Evolutionary conservation across 2,797 vertebrate genomes (phyloP), one percentile per base, ranked within the genome.

Genomic region (Margarornis squamiger): DNA sequence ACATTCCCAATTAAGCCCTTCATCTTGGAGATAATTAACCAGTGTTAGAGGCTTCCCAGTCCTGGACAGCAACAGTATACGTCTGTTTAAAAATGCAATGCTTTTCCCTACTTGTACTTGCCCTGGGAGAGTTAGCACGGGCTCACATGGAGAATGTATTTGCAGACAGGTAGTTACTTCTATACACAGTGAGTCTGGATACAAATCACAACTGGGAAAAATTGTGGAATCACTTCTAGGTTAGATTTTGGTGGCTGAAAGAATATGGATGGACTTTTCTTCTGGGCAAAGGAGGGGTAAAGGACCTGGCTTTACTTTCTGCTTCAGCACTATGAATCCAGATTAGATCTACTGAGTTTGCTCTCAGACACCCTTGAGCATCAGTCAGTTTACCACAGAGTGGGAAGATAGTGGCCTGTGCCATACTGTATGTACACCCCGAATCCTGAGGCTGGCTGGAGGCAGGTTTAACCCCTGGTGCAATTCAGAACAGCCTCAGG

Each of bases 1-100:
- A 94, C 95, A 86, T 81, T 91, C 94, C 95, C 80, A 97, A 96
- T 97, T 95, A 94, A 91, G 41, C 85, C 90, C 82, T 92, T 94
- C 89, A 81, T 96, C 83, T 43, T 32, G 63, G 86, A 95, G 95
- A 87, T 97, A 96, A 94, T 96, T 96, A 97, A 82, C 76, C 87
- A 95, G 71, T 89, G 70, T 92, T 94, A 94, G 77, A 96, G 48
- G 36, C 51, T 95, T 95, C 86, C 82, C 87, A 90, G 87, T 75
- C 51, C 93, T 86, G 94, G 95, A 95, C 92, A 96, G 91, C 80
- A 93, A 80, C 92, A 73, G 26, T 34, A 67, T 52, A 76, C 1
- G 13, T 27, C 70, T 30, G 5, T 62, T 90, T 88, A 46, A 88
- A 93, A 91, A 84, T 49, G n/a, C 46, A 86, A 23, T 32, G 36